phyloP scores from a whole-genome alignment of 2,113 vertebrate genomes.

The Hippocampus abdominalis region DNA sequence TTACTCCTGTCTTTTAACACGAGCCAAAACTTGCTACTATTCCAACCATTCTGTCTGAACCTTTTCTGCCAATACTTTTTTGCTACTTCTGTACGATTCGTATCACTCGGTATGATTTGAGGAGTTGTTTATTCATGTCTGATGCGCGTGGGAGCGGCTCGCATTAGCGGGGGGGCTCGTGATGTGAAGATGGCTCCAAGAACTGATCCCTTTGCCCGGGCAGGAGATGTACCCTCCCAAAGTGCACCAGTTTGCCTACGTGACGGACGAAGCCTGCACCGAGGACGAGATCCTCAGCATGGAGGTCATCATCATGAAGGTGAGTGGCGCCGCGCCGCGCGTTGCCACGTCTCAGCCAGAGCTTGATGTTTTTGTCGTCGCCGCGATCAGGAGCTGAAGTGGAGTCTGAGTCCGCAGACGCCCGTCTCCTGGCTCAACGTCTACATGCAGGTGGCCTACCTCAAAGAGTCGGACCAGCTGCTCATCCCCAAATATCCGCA shows the following conservation, averaged over 20 bases:
- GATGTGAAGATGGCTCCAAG: no score
- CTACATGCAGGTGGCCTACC: conserved; percentile 94
- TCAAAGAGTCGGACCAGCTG: conserved; percentile 75
- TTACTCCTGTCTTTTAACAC: neutral
- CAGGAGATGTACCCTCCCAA: conserved; percentile 98
- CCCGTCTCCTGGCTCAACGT: conserved; percentile 93
- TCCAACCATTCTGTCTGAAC: no score
- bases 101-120: no score
- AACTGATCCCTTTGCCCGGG: neutral
- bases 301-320: conserved; percentile 97
- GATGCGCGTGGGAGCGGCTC: no score
- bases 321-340: conserved; percentile 32
- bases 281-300: conserved; percentile 92
- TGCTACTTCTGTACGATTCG: no score
- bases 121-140: no score
- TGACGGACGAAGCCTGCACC: conserved; percentile 93
- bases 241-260: conserved; percentile 92
- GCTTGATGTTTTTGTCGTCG: neutral
- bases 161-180: no score
- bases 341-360: neutral
- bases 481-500: conserved; percentile 89
- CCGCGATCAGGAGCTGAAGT: conserved; percentile 82
- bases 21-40: neutral
- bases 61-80: no score
- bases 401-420: conserved; percentile 89